A percentile compares a stretch with the other conserved stretches of the same genome.
These are phyloP conservation scores for Fragariocoptes setiger DNA, from an alignment of 1,140 invertebrate species.

Conservation along the genomic window DNA sequence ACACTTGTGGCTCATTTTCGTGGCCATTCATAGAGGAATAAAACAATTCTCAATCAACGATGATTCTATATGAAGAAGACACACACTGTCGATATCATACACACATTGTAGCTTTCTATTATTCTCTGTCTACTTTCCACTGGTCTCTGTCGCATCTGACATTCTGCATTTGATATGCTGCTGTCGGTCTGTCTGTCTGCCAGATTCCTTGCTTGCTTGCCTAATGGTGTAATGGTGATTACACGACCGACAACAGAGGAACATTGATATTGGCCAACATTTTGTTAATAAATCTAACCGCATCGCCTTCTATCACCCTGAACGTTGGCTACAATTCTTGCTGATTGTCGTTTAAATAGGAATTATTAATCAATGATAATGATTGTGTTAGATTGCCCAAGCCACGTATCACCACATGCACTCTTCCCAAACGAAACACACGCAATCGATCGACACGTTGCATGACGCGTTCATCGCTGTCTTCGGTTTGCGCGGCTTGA, in stretches of 20 bases:
- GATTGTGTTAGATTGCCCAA: constrained; percentile 13
- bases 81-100: too few species aligned
- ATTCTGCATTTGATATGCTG: too few species aligned
- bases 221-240: neutral
- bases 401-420: constrained; percentile 11
- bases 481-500: constrained; percentile 8
- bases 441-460: constrained; percentile 11
- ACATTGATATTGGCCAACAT: constrained; percentile 7
- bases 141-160: too few species aligned
- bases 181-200: too few species aligned
- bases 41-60: too few species aligned
- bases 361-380: constrained; percentile 11
- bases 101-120: too few species aligned
- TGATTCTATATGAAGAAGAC: too few species aligned
- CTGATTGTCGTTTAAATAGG: constrained; percentile 1
- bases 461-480: constrained; percentile 6
- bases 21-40: too few species aligned
- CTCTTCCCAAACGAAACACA: constrained; percentile 12
- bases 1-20: too few species aligned
- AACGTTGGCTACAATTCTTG: constrained; percentile 3
- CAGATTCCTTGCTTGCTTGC: too few species aligned
- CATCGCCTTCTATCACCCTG: constrained; percentile 5
- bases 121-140: too few species aligned
- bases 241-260: constrained; percentile 9
- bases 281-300: constrained; percentile 3